phyloP scores from a whole-genome alignment of 2,797 vertebrate species.

The Luscinia megarhynchos region DNA sequence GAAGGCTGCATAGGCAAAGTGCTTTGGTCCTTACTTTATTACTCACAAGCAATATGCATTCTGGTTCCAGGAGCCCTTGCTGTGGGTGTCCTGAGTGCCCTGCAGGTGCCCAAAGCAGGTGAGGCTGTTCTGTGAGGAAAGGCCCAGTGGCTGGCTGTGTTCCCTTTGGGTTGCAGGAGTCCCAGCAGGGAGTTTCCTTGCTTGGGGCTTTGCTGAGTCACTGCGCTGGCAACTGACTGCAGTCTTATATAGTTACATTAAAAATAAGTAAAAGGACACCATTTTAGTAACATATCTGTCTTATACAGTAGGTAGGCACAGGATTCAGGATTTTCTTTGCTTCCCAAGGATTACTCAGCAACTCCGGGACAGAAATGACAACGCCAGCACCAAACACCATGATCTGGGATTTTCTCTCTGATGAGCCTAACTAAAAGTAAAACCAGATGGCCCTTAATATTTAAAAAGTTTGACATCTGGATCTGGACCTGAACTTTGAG shows the following conservation, averaged over 20 bases:
- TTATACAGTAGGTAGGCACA: not conserved
- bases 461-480: not conserved
- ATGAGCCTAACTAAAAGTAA: not conserved
- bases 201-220: conserved; percentile 12
- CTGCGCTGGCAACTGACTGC: not conserved
- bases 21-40: not conserved
- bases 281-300: not conserved
- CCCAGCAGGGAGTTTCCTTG: not conserved
- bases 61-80: not conserved
- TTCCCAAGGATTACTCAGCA: not conserved
- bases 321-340: not conserved
- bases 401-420: not conserved
- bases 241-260: not conserved
- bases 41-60: not conserved
- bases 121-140: too few species aligned
- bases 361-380: not conserved
- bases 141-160: accelerated
- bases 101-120: not conserved
- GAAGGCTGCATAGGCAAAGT: not conserved
- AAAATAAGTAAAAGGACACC: conserved; percentile 3
- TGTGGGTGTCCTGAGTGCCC: not conserved
- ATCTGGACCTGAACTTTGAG: not conserved
- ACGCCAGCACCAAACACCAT: not conserved
- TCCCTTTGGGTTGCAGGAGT: not conserved
- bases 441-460: not conserved